Base-by-base conservation (phyloP, 2,888 invertebrate species). In the Branchipolynoe longqiensis region DNA sequence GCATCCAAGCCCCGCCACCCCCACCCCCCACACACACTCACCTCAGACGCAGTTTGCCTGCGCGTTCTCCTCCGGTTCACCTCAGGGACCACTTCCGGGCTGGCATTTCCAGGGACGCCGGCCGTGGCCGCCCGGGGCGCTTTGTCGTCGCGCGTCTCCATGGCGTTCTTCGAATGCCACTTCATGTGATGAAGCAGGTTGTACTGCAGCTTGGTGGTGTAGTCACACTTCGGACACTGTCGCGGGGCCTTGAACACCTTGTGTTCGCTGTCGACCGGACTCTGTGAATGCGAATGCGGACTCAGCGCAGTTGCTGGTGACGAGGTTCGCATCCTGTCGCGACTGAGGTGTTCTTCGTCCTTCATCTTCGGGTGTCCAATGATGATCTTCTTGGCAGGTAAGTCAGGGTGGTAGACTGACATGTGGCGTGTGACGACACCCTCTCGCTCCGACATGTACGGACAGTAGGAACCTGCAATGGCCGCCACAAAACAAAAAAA, bases 401-500 rank as follows among this genome's bases (percentile, higher is more conserved):
- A 36, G 58, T 56, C 36, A 3, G 56, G 58, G 58, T 82, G 82
- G 36, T 58, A 38, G n/a, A 36, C 25, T 2, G 56, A 33, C 0
- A 82, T 82, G 36, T 82, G 82, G 22, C 58, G 56, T 82, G 82
- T 58, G 33, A 82, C 82, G 1, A 82, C 59, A n/a, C 82, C 56
- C 22, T 82, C 59, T 18, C 33, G 12, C 31, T 56, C 38, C 4
- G 78, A 54, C 0, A 58, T 28, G 18, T 73, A 56, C 4, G 33
- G 48, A 33, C 84, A 84, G 40, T 84, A 84, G 6, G 56, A n/a
- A 59, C n/a, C n/a, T n/a, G n/a, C n/a, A n/a, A n/a, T n/a, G n/a
- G n/a, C n/a, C n/a, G n/a, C n/a, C n/a, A n/a, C n/a, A n/a, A n/a
- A n/a, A n/a, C n/a, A n/a, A n/a, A n/a, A n/a, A n/a, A n/a, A n/a